Evolutionary conservation across 1,140 invertebrate species (phyloP), one percentile per base, ranked within the genome.

Genomic region (Nomia melanderi): DNA sequence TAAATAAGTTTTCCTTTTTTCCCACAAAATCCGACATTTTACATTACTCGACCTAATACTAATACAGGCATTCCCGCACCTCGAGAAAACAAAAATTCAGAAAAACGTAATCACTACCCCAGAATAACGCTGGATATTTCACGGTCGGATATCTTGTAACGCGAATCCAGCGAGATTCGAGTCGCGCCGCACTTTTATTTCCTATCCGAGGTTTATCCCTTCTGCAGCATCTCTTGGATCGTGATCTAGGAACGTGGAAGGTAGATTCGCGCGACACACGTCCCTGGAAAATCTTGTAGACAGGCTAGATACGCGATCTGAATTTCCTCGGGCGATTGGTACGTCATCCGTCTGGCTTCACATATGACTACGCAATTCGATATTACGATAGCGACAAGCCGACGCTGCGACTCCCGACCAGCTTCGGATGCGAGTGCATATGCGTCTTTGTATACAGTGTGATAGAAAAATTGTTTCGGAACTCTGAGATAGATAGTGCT

Each of bases 341-440:
- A 62, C 73, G 73, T 85, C 74, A 80, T 80, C 65, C 69, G 82
- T 81, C 74, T 83, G 77, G 79, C 83, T 89, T 90, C 85, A 88
- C 87, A 88, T 90, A 84, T 89, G 90, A 91, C 89, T 91, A 90
- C 86, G 87, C 89, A 90, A 90, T 90, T 90, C 85, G 86, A 89
- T 89, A 89, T 91, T 87, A 69, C 63, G 75, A 78, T 84, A 47
- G 73, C 76, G 77, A 78, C 81, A 77, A 78, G 39, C 70, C 47
- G 7, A 31, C 6, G 0, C 54, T 6, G 14, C 23, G n/a, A 5
- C 4, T 23, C n/a, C 47, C 47, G 6, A 6, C 20, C 20, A 23
- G 20, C 6, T 23, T n/a, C n/a, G n/a, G n/a, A n/a, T n/a, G n/a
- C n/a, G n/a, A n/a, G n/a, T n/a, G n/a, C n/a, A n/a, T n/a, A n/a